Evolutionary conservation across 2,113 vertebrate genomes (phyloP).

Genomic region (Phylloscopus trochiloides): DNA sequence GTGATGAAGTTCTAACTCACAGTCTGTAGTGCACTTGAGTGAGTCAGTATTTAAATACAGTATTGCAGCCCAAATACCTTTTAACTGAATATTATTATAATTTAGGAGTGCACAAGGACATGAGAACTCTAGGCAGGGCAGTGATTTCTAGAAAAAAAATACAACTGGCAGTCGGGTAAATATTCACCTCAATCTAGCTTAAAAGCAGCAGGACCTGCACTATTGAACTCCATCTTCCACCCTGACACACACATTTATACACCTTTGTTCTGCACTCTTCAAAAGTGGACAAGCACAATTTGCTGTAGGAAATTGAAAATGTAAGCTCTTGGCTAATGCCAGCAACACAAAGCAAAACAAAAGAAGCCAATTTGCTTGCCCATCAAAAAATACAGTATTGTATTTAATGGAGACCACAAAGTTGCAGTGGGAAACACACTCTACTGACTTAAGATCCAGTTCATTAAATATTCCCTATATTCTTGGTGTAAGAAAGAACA

Average conservation of each 20-base stretch:
- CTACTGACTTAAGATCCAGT: neutral
- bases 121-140: neutral
- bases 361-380: neutral
- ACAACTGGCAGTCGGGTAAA: neutral
- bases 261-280: conserved; percentile 5
- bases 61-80: neutral
- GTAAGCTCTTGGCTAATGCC: conserved; percentile 33
- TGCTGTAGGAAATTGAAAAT: conserved; percentile 41
- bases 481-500: neutral
- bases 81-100: neutral
- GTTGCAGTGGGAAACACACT: neutral
- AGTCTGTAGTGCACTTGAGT: neutral
- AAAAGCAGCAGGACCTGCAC: conserved; percentile 3
- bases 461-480: conserved; percentile 9
- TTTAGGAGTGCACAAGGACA: neutral
- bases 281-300: conserved; percentile 44
- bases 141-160: neutral
- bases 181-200: neutral
- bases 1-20: neutral
- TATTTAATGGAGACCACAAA: neutral
- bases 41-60: neutral
- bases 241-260: neutral
- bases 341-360: neutral
- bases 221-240: conserved; percentile 41
- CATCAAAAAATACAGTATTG: neutral